Evolutionary conservation across 2,888 invertebrate species (phyloP).

Genomic region (Protodeltote pygarga): DNA sequence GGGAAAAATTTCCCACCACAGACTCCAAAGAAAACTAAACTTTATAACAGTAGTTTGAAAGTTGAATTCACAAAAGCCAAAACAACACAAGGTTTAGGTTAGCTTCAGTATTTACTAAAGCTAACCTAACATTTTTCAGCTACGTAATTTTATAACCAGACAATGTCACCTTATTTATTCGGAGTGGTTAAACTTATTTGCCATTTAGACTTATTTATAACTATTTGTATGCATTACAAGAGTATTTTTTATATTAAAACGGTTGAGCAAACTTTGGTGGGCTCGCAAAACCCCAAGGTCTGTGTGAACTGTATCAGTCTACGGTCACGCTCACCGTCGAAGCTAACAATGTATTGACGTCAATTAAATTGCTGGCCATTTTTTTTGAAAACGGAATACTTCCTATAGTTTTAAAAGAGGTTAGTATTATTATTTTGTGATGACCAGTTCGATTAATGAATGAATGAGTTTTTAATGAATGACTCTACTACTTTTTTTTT

Average conservation of each 20-base stretch:
- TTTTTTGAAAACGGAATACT: constrained; percentile 48
- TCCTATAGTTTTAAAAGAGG: constrained; percentile 44
- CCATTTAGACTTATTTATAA: constrained; percentile 36
- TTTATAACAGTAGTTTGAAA: too few relatives aligned
- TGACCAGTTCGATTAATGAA: not conserved
- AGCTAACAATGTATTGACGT: constrained; percentile 59
- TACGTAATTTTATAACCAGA: too few relatives aligned
- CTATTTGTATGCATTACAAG: constrained; percentile 34
- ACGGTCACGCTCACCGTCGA: constrained; percentile 57
- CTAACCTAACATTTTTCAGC: too few relatives aligned
- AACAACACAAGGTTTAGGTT: too few relatives aligned
- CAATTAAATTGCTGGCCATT: constrained; percentile 49
- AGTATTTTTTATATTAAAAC: constrained; percentile 30
- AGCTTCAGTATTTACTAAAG: too few relatives aligned
- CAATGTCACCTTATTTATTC: too few relatives aligned
- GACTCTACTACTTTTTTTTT: too few relatives aligned
- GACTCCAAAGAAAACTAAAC: too few relatives aligned
- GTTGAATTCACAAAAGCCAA: too few relatives aligned
- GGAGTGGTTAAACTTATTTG: too few relatives aligned
- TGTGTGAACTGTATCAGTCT: constrained; percentile 66
- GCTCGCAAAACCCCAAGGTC: constrained; percentile 80
- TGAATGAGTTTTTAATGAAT: too few relatives aligned
- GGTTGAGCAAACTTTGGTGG: constrained; percentile 45
- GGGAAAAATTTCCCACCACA: too few relatives aligned
- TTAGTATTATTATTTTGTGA: constrained; percentile 26